These are phyloP conservation scores for Haliclystus octoradiatus DNA, from an alignment of 30 jellyfish, hydroid and myxozoan species.

Conservation along the genomic window DNA sequence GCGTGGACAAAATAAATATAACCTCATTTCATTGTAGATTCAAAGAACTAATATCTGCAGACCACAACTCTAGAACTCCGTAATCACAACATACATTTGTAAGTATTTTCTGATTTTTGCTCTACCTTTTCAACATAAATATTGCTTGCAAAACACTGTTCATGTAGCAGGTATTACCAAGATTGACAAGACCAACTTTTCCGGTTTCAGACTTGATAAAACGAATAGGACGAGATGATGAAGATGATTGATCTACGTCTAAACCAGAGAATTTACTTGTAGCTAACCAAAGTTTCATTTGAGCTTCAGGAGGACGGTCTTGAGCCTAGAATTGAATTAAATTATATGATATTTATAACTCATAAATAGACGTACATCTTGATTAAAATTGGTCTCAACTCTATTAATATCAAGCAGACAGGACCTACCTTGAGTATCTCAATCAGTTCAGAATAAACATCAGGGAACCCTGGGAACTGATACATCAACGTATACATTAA, in stretches of 20 bases:
- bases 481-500: constrained; percentile 55
- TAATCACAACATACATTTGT: too few relatives aligned
- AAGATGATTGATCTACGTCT: too few relatives aligned
- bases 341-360: too few relatives aligned
- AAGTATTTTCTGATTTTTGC: too few relatives aligned
- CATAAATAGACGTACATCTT: too few relatives aligned
- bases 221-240: neutral
- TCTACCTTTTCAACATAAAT: constrained; percentile 54
- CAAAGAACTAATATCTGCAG: too few relatives aligned
- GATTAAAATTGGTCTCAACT: too few relatives aligned
- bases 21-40: too few relatives aligned
- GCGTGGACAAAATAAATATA: too few relatives aligned
- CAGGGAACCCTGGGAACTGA: constrained; percentile 68
- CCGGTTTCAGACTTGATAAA: constrained; percentile 37
- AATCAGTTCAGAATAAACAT: constrained; percentile 21
- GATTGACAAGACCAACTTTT: constrained; percentile 76
- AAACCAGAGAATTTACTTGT: constrained; percentile 9
- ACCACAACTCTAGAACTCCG: too few relatives aligned
- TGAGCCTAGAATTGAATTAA: too few relatives aligned
- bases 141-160: constrained; percentile 90
- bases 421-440: constrained; percentile 38
- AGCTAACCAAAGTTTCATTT: constrained; percentile 63
- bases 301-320: constrained; percentile 49
- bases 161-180: constrained; percentile 88
- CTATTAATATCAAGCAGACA: neutral